Conservation (phyloP, 2,797 vertebrate genomes). For the Falco naumanni region DNA sequence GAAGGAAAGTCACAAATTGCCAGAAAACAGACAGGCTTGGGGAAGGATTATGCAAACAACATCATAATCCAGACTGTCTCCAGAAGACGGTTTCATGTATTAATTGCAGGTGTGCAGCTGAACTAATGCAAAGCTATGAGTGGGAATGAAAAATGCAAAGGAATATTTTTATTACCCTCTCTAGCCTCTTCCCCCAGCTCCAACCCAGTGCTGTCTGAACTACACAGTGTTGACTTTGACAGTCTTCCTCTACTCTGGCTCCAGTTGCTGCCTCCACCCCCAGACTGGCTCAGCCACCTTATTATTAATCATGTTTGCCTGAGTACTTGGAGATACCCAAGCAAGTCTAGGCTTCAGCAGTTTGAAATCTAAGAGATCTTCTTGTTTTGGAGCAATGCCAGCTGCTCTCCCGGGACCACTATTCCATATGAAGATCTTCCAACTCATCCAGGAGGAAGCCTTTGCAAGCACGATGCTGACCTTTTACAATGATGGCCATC, state of each 20-base stretch:
- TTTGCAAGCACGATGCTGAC: background rate
- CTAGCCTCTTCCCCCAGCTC: background rate
- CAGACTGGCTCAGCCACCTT: background rate
- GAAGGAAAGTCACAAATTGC: conserved; percentile 63
- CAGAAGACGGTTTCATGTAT: conserved; percentile 27
- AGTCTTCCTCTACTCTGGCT: background rate
- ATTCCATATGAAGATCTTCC: conserved; percentile 17
- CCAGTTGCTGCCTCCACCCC: background rate
- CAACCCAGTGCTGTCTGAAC: background rate
- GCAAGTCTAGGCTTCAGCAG: background rate
- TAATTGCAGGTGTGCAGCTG: conserved; percentile 58
- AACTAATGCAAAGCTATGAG: conserved; percentile 24
- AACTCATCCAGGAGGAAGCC: background rate
- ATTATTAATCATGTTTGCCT: conserved; percentile 1
- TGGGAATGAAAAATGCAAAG: background rate
- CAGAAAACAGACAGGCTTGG: conserved; percentile 35
- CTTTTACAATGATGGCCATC: background rate
- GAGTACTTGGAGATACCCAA: background rate
- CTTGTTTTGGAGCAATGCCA: background rate
- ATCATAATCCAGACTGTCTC: background rate
- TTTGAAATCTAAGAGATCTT: conserved; percentile 18
- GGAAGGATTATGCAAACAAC: conserved; percentile 43
- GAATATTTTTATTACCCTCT: background rate
- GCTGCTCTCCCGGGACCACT: background rate
- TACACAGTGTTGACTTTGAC: background rate